Evolutionary conservation across 2,113 vertebrate genomes (phyloP), one percentile per base, ranked within the genome.

Genomic region (Lophura nycthemera): DNA sequence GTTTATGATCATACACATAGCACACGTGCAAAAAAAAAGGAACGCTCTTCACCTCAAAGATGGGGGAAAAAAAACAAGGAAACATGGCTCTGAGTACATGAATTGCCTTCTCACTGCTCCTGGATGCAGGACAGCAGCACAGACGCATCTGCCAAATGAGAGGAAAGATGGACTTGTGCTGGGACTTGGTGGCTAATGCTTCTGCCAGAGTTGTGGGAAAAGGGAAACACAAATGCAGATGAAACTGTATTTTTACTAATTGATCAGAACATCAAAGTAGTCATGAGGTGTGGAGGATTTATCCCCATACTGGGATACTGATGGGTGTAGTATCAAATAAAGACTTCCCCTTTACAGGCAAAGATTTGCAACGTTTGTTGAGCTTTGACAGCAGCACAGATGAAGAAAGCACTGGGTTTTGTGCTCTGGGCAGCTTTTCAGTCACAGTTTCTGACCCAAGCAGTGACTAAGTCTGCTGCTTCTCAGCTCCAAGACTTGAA

Each of bases 401-500:
- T 25, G 13, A 64, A 32, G 57, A 63, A 78, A 88, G 32, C 0
- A 0, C 1, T 11, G 30, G 2, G 74, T 75, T 50, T 57, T 59
- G 36, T 40, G 17, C 65, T 65, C 21, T 2, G 0, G 18, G 69
- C 47, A 85, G 72, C 64, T 77, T 63, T 57, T 54, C 59, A 43
- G 15, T 1, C 13, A 16, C 48, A 66, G 21, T n/a, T 72, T 79
- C 45, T 66, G 40, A 43, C 13, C 22, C 6, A 61, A 52, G 25
- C 13, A 86, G 12, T 29, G 40, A 63, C 45, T 70, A 94, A 80
- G 50, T 16, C 24, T 82, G 38, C 12, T 27, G 29, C 50, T 54
- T 72, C 48, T 79, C 80, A 90, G 25, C 27, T 61, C 57, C 43
- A 38, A 78, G 43, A 48, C 27, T 65, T 69, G 56, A 88, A 83